Evolutionary conservation across 2,113 vertebrate genomes (phyloP), one percentile per base, ranked within the genome.

Genomic region (Varanus komodoensis): DNA sequence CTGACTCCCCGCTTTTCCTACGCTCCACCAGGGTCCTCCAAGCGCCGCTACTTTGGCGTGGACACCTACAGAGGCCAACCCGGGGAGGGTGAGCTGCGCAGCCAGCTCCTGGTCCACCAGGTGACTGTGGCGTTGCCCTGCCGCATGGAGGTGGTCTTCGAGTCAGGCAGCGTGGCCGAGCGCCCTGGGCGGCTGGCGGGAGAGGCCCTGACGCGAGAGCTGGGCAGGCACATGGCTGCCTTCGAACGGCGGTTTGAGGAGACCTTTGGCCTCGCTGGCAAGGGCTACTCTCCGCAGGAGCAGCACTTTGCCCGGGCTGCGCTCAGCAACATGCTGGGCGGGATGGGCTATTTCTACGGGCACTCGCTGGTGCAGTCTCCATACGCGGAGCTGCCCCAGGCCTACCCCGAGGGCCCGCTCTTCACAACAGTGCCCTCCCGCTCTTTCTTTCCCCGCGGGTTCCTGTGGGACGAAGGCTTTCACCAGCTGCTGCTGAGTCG

Each of bases 381-480:
- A 52, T 96, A 74, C 91, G 97, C 95, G 0, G 97, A 98, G 38
- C 96, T 89, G 71, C 98, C 97, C 0, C 93, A 97, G 38, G 92
- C 96, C 0, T 98, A 96, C 82, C 93, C 98, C 0, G 95, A 97
- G 90, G 89, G 97, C 0, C 61, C 96, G 2, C 97, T 99, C 71
- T 98, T 98, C 94, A 99, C 99, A 0, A 99, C 98, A 0, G 98
- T 99, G 21, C 99, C 99, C 0, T 99, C 99, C 0, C 98, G 99
- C 48, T 99, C 99, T 17, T 99, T 99, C 94, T 99, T 99, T 89
- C 99, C 99, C 0, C 97, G 99, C 0, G 99, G 99, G 19, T 99
- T 99, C 93, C 98, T 99, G 19, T 99, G 99, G 99, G 99, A 99
- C 0, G 99, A 99, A 87, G 99, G 99, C 34, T 99, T 99, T 92